Conservation (phyloP, 1,140 invertebrate genomes). For the Drosophila rufa region DNA sequence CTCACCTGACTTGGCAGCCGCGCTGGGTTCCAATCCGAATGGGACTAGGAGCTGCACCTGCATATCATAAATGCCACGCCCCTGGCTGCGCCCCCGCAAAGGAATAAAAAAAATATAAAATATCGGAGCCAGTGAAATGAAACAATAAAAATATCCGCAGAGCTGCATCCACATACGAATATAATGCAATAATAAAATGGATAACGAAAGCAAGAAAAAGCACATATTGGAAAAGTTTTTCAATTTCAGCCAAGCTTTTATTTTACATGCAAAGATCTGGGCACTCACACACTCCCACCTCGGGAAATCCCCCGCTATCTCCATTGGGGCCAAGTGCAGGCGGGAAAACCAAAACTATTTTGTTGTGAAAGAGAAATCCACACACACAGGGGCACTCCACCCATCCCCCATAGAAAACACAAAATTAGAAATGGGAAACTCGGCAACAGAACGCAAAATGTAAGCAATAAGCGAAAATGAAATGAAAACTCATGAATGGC, state of each 20-base stretch:
- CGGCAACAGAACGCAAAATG: constrained; percentile 71
- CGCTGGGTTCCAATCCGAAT: constrained; percentile 18
- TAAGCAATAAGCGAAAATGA: constrained; percentile 83
- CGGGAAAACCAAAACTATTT: constrained; percentile 65
- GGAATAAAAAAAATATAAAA: constrained; percentile 24
- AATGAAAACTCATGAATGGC: constrained; percentile 82
- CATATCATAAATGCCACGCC: constrained; percentile 52
- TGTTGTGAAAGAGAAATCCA: constrained; percentile 62
- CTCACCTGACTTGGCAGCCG: constrained; percentile 32
- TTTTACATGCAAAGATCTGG: constrained; percentile 77
- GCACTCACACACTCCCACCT: constrained; percentile 40
- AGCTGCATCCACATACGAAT: constrained; percentile 43
- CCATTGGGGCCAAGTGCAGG: constrained; percentile 52
- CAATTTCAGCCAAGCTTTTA: constrained; percentile 80
- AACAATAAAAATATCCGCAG: constrained; percentile 68
- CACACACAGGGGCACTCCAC: constrained; percentile 36
- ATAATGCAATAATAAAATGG: constrained; percentile 57
- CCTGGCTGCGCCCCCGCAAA: neutral
- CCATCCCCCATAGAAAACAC: constrained; percentile 23
- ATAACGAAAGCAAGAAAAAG: constrained; percentile 54
- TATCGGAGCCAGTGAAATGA: constrained; percentile 59
- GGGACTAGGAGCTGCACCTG: constrained; percentile 42
- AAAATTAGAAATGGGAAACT: constrained; percentile 75
- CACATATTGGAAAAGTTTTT: constrained; percentile 81
- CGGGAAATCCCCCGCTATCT: constrained; percentile 24